These are phyloP conservation scores for Nemotelus nigrinus DNA, from an alignment of 2,888 invertebrate species.

Conservation along the genomic window DNA sequence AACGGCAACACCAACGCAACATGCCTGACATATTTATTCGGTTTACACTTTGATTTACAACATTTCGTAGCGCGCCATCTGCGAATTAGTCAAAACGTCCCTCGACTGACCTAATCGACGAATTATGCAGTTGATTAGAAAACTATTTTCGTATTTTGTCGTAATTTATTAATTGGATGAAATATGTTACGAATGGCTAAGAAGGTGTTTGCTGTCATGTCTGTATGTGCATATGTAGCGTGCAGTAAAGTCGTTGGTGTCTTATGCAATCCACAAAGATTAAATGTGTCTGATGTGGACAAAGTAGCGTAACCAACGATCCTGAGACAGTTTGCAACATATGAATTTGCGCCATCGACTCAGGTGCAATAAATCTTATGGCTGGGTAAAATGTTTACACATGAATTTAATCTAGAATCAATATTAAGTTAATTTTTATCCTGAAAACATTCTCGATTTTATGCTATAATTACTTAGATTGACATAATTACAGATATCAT, in stretches of 20 bases:
- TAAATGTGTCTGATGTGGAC: not conserved
- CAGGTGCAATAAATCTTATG: too few relatives aligned
- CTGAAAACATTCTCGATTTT: too few relatives aligned
- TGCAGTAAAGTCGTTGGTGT: conserved; percentile 31
- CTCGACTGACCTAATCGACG: conserved; percentile 42
- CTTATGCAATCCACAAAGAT: conserved; percentile 19
- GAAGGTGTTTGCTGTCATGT: conserved; percentile 12
- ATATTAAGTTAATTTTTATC: too few relatives aligned
- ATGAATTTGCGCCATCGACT: too few relatives aligned
- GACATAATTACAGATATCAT: too few relatives aligned
- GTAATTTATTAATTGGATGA: conserved; percentile 50
- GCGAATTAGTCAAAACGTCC: conserved; percentile 20
- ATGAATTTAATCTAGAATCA: too few relatives aligned
- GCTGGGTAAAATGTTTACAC: too few relatives aligned
- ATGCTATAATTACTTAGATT: too few relatives aligned
- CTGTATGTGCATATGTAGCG: conserved; percentile 1
- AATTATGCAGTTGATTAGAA: conserved; percentile 49
- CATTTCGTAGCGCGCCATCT: conserved; percentile 21
- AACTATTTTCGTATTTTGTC: conserved; percentile 49
- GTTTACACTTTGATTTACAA: conserved; percentile 17
- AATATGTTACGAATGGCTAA: conserved; percentile 46
- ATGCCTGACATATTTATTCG: not conserved
- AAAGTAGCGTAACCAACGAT: not conserved
- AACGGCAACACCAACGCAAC: not conserved
- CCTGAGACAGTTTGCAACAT: not conserved